A percentile compares a stretch with the other conserved stretches of the same genome.
These are phyloP conservation scores for Proteles cristata DNA, from an alignment of 2,113 vertebrate species.

Conservation along the genomic window DNA sequence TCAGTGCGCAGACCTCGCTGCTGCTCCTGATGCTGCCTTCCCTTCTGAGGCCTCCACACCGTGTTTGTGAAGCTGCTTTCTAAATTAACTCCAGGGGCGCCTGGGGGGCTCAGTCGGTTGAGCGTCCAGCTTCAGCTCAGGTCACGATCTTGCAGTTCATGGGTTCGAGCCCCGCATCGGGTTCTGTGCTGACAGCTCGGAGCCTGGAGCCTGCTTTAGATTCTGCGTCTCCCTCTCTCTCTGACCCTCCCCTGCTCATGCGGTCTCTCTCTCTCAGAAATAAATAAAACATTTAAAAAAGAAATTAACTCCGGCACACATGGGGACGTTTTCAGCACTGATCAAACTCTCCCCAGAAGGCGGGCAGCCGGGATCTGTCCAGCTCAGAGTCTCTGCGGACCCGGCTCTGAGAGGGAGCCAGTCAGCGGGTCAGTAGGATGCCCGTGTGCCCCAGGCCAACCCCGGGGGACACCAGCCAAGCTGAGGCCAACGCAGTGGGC, in stretches of 20 bases:
- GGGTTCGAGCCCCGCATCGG: too few species aligned
- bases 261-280: too few species aligned
- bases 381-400: not conserved
- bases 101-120: too few species aligned
- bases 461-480: not conserved
- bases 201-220: too few species aligned
- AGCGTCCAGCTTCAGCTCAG: too few species aligned
- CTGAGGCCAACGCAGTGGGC: accelerated
- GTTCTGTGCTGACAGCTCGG: too few species aligned
- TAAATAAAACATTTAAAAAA: too few species aligned
- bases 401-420: too few species aligned
- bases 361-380: not conserved
- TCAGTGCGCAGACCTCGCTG: constrained; percentile 67
- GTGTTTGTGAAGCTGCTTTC: constrained; percentile 25
- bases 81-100: not conserved
- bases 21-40: constrained; percentile 76
- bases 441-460: not conserved
- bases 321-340: not conserved
- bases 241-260: too few species aligned
- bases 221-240: too few species aligned
- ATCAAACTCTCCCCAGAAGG: not conserved
- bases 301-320: not conserved
- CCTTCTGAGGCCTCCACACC: not conserved
- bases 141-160: too few species aligned
- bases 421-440: too few species aligned